Evolutionary conservation across 2,888 invertebrate genomes (phyloP).

Genomic region (Eristalinus sepulchralis): DNA sequence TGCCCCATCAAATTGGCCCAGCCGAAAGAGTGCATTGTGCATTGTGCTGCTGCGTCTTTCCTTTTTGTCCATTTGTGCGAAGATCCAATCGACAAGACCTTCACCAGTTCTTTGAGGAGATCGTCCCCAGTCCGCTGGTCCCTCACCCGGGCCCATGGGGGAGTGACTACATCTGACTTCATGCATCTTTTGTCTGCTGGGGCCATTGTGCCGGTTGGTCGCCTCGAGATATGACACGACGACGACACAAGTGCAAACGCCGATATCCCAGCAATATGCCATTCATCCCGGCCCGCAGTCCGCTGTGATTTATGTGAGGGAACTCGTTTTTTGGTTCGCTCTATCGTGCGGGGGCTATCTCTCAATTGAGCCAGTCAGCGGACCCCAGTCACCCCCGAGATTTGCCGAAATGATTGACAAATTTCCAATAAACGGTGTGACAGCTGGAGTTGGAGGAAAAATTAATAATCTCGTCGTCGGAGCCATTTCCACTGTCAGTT

Average conservation of each 20-base stretch:
- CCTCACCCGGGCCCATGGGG: not conserved
- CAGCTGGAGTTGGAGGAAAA: slow-evolving; percentile 17
- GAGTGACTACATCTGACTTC: slow-evolving; percentile 53
- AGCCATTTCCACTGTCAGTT: slow-evolving; percentile 45
- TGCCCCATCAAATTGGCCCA: slow-evolving; percentile 50
- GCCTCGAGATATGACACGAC: slow-evolving; percentile 40
- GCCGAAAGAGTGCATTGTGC: slow-evolving; percentile 51
- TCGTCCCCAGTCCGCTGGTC: not conserved
- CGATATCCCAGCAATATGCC: not conserved
- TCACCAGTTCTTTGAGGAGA: slow-evolving; percentile 26
- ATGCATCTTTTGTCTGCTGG: slow-evolving; percentile 67
- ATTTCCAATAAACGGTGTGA: slow-evolving; percentile 51
- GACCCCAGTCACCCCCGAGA: slow-evolving; percentile 26
- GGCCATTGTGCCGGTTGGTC: slow-evolving; percentile 40
- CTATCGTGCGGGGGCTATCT: slow-evolving; percentile 22
- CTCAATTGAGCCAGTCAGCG: slow-evolving; percentile 19
- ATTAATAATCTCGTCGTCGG: slow-evolving; percentile 40
- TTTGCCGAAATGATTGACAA: slow-evolving; percentile 65
- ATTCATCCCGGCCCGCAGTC: slow-evolving; percentile 33
- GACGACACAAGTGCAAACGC: slow-evolving; percentile 54
- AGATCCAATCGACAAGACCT: slow-evolving; percentile 63
- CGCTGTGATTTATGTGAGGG: slow-evolving; percentile 58
- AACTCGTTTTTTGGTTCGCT: slow-evolving; percentile 7
- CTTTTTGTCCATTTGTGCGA: slow-evolving; percentile 24
- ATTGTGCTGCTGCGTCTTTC: not conserved